phyloP scores from a whole-genome alignment of 2,797 vertebrate species.

The Chrosomus eos region DNA sequence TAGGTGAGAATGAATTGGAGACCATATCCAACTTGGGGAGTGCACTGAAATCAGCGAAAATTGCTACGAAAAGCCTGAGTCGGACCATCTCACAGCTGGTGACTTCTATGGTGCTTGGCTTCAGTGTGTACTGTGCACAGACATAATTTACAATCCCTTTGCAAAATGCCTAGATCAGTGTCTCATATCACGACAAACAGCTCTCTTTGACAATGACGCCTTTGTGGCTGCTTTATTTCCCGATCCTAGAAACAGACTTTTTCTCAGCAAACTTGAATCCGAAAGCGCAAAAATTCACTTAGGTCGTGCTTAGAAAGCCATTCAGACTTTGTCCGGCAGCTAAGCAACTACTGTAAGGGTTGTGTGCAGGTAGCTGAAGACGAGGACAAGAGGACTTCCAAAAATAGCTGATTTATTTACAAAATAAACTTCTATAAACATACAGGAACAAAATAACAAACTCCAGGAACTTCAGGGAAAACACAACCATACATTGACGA shows the following conservation, averaged over 20 bases:
- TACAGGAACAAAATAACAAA: no score
- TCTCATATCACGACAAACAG: neutral
- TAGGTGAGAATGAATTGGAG: constrained; percentile 21
- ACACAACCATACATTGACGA: no score
- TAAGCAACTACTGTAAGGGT: no score
- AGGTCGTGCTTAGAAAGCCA: constrained; percentile 21
- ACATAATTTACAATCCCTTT: neutral
- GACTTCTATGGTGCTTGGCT: constrained; percentile 49
- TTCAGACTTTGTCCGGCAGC: constrained; percentile 15
- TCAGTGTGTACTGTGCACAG: neutral
- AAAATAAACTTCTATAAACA: no score
- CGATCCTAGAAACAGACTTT: constrained; percentile 40
- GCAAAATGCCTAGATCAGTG: neutral
- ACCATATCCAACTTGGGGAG: constrained; percentile 3
- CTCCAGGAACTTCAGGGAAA: no score
- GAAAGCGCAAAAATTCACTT: constrained; percentile 49
- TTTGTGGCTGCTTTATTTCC: constrained; percentile 18
- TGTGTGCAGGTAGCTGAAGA: no score
- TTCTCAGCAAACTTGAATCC: constrained; percentile 39
- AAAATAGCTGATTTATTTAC: no score
- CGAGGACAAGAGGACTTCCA: no score
- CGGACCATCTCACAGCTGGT: constrained; percentile 41
- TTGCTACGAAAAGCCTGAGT: constrained; percentile 35
- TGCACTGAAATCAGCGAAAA: constrained; percentile 35
- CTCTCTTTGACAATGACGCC: neutral